A percentile compares a stretch with the other conserved stretches of the same genome.
These are phyloP conservation scores for Drosophila takahashii DNA, from an alignment of 1,140 invertebrate genomes.

Conservation along the genomic window DNA sequence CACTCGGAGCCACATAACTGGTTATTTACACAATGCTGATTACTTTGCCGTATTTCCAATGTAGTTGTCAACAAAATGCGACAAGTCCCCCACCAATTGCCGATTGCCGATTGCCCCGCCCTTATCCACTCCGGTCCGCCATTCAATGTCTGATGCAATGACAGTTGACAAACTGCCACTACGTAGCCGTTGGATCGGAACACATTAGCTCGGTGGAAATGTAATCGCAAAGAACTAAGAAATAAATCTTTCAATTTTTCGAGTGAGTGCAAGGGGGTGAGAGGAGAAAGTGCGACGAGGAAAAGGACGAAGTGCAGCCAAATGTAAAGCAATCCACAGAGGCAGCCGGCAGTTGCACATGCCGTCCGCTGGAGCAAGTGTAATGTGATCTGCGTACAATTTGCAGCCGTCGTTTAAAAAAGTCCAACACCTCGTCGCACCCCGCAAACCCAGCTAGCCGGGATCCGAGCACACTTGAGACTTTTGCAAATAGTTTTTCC, in stretches of 20 bases:
- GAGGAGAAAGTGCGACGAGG: not conserved
- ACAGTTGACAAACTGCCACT: slow-evolving; percentile 74
- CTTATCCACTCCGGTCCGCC: slow-evolving; percentile 12
- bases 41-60: slow-evolving; percentile 64
- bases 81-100: slow-evolving; percentile 16
- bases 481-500: slow-evolving; percentile 77
- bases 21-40: slow-evolving; percentile 69
- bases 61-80: slow-evolving; percentile 64
- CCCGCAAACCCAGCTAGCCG: slow-evolving; percentile 8
- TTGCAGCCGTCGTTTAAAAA: slow-evolving; percentile 76
- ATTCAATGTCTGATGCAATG: slow-evolving; percentile 68
- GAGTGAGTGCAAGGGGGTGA: slow-evolving; percentile 44
- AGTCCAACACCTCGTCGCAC: slow-evolving; percentile 28
- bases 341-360: slow-evolving; percentile 55
- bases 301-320: slow-evolving; percentile 60
- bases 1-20: slow-evolving; percentile 40
- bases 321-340: slow-evolving; percentile 74
- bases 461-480: slow-evolving; percentile 71
- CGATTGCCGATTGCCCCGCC: not conserved
- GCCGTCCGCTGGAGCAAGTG: slow-evolving; percentile 42
- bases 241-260: slow-evolving; percentile 83
- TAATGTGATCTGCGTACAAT: slow-evolving; percentile 82
- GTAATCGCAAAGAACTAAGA: slow-evolving; percentile 79
- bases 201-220: slow-evolving; percentile 76
- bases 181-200: slow-evolving; percentile 71